phyloP scores from a whole-genome alignment of 1,140 invertebrate species.

The Dreissena polymorpha region DNA sequence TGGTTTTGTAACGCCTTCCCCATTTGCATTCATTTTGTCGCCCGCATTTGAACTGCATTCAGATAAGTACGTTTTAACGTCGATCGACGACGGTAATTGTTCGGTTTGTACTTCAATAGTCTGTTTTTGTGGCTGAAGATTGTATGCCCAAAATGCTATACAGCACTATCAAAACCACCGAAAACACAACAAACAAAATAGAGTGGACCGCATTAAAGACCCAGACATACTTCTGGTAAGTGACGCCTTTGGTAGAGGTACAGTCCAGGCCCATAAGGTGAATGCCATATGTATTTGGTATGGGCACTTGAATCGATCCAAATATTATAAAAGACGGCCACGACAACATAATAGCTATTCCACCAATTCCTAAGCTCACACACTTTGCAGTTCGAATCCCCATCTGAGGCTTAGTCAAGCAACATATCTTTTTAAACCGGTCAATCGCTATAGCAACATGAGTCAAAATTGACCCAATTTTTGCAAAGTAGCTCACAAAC shows the following conservation, averaged over 20 bases:
- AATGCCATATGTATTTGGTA: slow-evolving; percentile 10
- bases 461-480: slow-evolving; percentile 49
- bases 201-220: slow-evolving; percentile 49
- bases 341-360: slow-evolving; percentile 30
- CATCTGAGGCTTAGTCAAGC: slow-evolving; percentile 42
- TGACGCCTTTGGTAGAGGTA: slow-evolving; percentile 31
- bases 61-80: background rate
- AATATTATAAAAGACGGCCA: slow-evolving; percentile 53
- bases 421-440: slow-evolving; percentile 55
- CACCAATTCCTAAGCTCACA: background rate
- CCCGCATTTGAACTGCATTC: background rate
- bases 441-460: slow-evolving; percentile 56
- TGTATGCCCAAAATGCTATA: slow-evolving; percentile 45
- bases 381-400: slow-evolving; percentile 33
- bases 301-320: slow-evolving; percentile 9
- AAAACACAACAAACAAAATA: slow-evolving; percentile 37
- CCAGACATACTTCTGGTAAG: slow-evolving; percentile 34
- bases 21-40: too few species aligned
- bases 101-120: background rate
- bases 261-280: slow-evolving; percentile 49
- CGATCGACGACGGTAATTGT: background rate
- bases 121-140: slow-evolving; percentile 16
- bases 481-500: slow-evolving; percentile 53
- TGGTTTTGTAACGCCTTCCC: too few species aligned
- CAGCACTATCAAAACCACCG: slow-evolving; percentile 23